Conservation (phyloP, 2,797 vertebrate genomes). For the Sebastes trivittatus region DNA sequence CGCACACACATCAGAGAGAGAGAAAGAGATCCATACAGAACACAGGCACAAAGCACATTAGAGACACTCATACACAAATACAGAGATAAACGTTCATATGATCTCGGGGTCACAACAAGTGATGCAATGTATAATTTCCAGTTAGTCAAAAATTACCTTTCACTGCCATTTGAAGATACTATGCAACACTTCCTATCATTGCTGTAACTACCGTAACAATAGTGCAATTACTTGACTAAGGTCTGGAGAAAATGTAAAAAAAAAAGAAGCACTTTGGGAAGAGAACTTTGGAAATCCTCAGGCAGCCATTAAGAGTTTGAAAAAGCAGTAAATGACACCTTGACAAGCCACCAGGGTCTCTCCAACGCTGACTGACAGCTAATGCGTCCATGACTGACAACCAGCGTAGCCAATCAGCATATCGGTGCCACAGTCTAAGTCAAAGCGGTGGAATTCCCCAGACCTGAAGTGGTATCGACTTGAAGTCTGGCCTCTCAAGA, state of each 20-base stretch:
- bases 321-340: not conserved
- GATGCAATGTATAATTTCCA: not conserved
- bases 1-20: too few relatives aligned
- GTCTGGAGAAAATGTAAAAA: not conserved
- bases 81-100: too few relatives aligned
- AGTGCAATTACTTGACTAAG: not conserved
- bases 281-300: not conserved
- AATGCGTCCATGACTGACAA: not conserved
- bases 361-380: not conserved
- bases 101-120: too few relatives aligned
- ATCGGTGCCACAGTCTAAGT: not conserved
- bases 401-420: not conserved
- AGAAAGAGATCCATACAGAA: too few relatives aligned
- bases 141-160: not conserved
- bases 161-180: not conserved
- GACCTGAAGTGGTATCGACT: not conserved
- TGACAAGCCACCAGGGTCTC: not conserved
- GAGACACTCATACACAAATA: too few relatives aligned
- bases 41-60: too few relatives aligned
- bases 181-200: not conserved
- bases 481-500: not conserved
- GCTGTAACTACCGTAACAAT: not conserved
- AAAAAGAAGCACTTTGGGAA: not conserved
- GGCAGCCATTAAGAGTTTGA: not conserved
- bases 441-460: slow-evolving; percentile 11